Evolutionary conservation across 2,888 invertebrate species (phyloP).

Genomic region (Tineola bisselliella): DNA sequence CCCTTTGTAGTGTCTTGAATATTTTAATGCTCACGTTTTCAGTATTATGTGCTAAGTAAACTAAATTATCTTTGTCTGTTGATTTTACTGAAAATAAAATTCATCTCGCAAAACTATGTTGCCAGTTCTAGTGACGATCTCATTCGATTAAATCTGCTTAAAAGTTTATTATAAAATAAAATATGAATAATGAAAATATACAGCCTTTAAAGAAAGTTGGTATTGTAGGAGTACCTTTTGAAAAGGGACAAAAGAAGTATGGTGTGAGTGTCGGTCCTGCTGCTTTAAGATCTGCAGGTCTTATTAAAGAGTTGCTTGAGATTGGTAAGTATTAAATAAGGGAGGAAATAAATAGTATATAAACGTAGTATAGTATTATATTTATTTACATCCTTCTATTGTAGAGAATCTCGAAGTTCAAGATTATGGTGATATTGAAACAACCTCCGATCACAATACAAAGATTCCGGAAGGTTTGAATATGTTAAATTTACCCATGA

Average conservation of each 20-base stretch:
- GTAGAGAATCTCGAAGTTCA: constrained; percentile 69
- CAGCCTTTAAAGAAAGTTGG: constrained; percentile 67
- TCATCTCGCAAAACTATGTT: background rate
- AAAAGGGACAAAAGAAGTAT: constrained; percentile 77
- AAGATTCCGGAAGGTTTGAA: constrained; percentile 59
- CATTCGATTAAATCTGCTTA: background rate
- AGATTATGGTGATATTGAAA: constrained; percentile 73
- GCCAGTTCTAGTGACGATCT: background rate
- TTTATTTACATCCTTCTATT: too few relatives aligned
- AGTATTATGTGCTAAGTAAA: background rate
- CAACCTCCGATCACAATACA: constrained; percentile 24
- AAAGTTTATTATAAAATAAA: constrained; percentile 27
- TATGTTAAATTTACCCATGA: constrained; percentile 73
- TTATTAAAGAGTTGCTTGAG: constrained; percentile 68
- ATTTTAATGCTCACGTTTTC: background rate
- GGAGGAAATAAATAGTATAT: background rate
- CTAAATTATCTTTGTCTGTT: background rate
- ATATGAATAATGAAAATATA: constrained; percentile 42
- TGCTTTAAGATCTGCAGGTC: constrained; percentile 71
- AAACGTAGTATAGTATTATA: too few relatives aligned
- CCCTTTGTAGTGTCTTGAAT: too few relatives aligned
- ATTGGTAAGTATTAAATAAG: constrained; percentile 59
- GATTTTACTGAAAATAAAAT: background rate
- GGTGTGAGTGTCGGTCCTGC: constrained; percentile 79
- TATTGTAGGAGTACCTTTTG: constrained; percentile 82